Base-by-base conservation (phyloP, 2,113 vertebrate species). In the Neodontobutis hainanensis region DNA sequence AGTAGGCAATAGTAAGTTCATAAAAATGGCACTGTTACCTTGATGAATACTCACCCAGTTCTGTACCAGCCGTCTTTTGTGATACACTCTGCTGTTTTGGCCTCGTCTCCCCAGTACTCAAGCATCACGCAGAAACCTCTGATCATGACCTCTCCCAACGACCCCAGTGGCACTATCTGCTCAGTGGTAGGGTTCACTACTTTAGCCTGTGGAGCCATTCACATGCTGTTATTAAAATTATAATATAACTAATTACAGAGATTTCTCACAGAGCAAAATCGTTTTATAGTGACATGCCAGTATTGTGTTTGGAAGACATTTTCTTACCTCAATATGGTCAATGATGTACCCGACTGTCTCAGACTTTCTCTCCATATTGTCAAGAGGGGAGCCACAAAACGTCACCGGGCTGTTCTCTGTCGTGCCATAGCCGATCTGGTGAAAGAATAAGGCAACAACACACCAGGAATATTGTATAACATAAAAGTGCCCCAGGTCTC, bases 401-500 rank as follows among this genome's bases (percentile, higher is more conserved):
- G 96, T 96, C 68, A 96, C 94, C 0, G 97, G 97, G 59, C 97
- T 98, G 90, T 97, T 98, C 87, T 99, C 97, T 0, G 97, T 99
- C 71, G 95, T 95, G 47, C 97, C 97, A 5, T 98, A 99, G 42
- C 40, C 95, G 65, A 95, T 80, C 97, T 99, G 86, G 43, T 66
- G 55, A 85, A 27, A 58, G 46, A 40, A 67, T 11, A 61, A 53
- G 1, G 27, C 34, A 57, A 40, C 4, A 6, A 40, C 8, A 46
- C 44, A 46, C 11, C 5, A 12, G 5, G 44, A 3, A 46, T 16
- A 5, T 43, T 43, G 42, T 43, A 43, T 43, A 27, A 2, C 3
- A 27, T 43, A 43, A 43, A 43, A 43, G 42, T 2, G 19, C 19
- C 19, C 19, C 19, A 27, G 19, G 19, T 27, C 19, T 27, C 19